These are phyloP conservation scores for Zygogramma bicolorata DNA, from an alignment of 2,888 invertebrate genomes.

Conservation along the genomic window DNA sequence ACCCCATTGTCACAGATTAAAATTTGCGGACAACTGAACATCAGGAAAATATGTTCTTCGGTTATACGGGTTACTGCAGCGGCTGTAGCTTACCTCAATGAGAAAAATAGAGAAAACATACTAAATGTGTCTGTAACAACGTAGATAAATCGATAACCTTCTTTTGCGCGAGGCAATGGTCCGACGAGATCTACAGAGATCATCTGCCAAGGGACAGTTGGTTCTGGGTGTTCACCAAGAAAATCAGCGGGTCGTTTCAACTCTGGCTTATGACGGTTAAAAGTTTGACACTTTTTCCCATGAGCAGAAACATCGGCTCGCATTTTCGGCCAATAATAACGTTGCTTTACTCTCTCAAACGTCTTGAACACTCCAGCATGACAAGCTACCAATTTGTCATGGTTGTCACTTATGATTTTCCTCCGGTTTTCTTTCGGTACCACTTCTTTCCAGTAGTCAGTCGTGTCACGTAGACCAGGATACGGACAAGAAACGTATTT, in stretches of 20 bases:
- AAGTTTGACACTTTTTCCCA: constrained; percentile 15
- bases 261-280: background rate
- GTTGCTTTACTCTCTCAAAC: background rate
- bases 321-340: constrained; percentile 28
- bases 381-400: constrained; percentile 31
- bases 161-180: background rate
- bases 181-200: constrained; percentile 1
- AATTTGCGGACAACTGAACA: background rate
- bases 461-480: constrained; percentile 28
- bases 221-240: background rate
- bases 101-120: background rate
- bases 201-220: constrained; percentile 1
- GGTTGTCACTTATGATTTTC: constrained; percentile 24
- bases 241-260: constrained; percentile 12
- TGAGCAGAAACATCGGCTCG: constrained; percentile 6
- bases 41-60: constrained; percentile 10
- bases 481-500: constrained; percentile 35
- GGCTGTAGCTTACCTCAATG: no score
- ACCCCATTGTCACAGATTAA: constrained; percentile 10
- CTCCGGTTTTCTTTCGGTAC: constrained; percentile 34
- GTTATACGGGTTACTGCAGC: background rate
- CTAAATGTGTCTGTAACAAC: background rate
- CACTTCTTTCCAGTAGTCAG: constrained; percentile 41
- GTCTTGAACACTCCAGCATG: constrained; percentile 25
- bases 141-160: background rate